Conservation (phyloP, 1,140 invertebrate genomes). For the Magallana ariakensis region DNA sequence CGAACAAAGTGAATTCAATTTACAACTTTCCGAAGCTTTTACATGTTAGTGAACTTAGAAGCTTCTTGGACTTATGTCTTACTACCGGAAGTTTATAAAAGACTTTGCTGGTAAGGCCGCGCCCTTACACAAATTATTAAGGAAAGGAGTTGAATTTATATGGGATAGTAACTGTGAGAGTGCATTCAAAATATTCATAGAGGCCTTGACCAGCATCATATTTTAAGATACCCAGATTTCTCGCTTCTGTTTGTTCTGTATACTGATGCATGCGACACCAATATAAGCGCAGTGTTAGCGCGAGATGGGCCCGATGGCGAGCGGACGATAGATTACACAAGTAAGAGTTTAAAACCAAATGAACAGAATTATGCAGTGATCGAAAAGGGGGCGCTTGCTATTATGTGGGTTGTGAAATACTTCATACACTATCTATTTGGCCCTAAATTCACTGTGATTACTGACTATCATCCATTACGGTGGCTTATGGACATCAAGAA, state of each 20-base stretch:
- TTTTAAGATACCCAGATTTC: conserved; percentile 21
- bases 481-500: conserved; percentile 12
- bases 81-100: conserved; percentile 60
- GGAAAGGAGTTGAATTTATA: neutral
- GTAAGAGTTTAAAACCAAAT: neutral
- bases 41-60: conserved; percentile 63
- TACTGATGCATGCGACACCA: conserved; percentile 44
- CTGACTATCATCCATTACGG: neutral
- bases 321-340: conserved; percentile 3
- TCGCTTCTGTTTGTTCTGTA: neutral
- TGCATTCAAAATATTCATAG: conserved; percentile 20
- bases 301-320: conserved; percentile 70
- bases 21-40: conserved; percentile 48
- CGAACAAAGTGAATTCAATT: conserved; percentile 49
- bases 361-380: conserved; percentile 9
- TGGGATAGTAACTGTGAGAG: neutral
- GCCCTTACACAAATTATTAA: conserved; percentile 44
- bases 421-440: neutral
- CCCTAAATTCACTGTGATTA: neutral
- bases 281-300: conserved; percentile 63
- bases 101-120: conserved; percentile 50
- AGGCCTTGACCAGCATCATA: neutral
- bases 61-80: conserved; percentile 71
- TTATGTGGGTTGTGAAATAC: neutral
- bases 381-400: neutral